Base-by-base conservation (phyloP, 2,888 invertebrate genomes). In the Volucella inflata region DNA sequence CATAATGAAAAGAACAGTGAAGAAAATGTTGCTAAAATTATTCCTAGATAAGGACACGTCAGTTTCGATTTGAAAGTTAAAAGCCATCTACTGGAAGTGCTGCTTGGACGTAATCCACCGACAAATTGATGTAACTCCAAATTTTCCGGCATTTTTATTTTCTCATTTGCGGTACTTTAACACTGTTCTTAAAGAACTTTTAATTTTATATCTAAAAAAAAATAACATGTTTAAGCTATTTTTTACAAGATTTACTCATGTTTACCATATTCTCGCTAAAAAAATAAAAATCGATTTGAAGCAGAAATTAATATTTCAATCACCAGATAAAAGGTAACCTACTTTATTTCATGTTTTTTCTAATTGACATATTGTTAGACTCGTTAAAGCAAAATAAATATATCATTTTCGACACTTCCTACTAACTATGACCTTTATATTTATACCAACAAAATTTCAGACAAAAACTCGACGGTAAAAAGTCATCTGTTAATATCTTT, bases 1-100 rank as follows among this genome's bases (percentile, higher is more conserved):
- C 97, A 97, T 75, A 98, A 93, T 2, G 97, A 98, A 91, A 98
- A 98, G 91, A 98, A 98, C 62, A 98, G 92, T 14, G 97, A 97
- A 11, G 98, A 98, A 60, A 97, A 91, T 0, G 97, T 97, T 14
- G 97, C 97, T 71, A 97, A 93, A 87, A 97, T 93, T 87, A 98
- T 93, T 42, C 98, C 98, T 87, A 97, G 93, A 89, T 96, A 97
- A 0, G 97, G 97, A 89, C 95, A 96, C 87, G 91, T 93, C 92
- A 90, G 93, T 93, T 90, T 89, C 21, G 87, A 87, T 76, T 89
- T 90, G 8, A 91, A 55, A 0, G 89, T 89, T 16, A 89, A 88
- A 59, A 92, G 75, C 90, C 90, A 91, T 50, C 89, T 89, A 67
- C 89, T 87, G 44, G 91, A 89, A 10, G 89, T 77, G 21, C 90